Evolutionary conservation across 1,140 invertebrate species (phyloP), one percentile per base, ranked within the genome.

Genomic region (Heliothis virescens): DNA sequence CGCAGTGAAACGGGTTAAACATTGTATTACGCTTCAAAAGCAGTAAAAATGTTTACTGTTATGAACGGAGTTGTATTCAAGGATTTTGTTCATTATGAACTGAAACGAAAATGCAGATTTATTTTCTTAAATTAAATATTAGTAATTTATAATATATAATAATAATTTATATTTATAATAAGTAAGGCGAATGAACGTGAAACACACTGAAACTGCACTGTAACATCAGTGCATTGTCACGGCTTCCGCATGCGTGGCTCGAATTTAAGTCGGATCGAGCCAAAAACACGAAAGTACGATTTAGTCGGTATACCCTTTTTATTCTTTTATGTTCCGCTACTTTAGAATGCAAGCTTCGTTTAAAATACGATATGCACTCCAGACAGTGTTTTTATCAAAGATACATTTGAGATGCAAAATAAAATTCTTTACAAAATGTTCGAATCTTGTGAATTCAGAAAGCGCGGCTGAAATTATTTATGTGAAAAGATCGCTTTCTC

Each of bases 271-370:
- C 72, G 73, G 71, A 72, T 65, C 79, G 80, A 85, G 81, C 81
- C 83, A 85, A 87, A 86, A 85, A 87, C 86, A 86, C 80, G 84
- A 88, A 87, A 86, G 79, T 83, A 80, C 84, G 80, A 85, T 81
- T 82, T 85, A 78, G 73, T 82, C 76, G 79, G 73, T 79, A 79
- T 78, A 72, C 71, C 79, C 55, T 76, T 79, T 82, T 85, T 79
- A 81, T 82, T 83, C 80, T 81, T 83, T 85, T 84, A 73, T 83
- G 79, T 73, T 63, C 34, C 47, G 67, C 80, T 82, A 79, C 60
- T 84, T 83, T 83, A 82, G 81, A 86, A 85, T 82, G 80, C 82
- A 72, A 80, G 79, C 57, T 76, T 79, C 81, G 84, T 84, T 82
- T 83, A 84, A 83, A 85, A 79, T 80, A 84, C 76, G 81, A 85